A percentile compares a stretch with the other conserved stretches of the same genome.
Evolutionary conservation across 2,888 invertebrate species (phyloP).

Genomic region (Melolontha melolontha): DNA sequence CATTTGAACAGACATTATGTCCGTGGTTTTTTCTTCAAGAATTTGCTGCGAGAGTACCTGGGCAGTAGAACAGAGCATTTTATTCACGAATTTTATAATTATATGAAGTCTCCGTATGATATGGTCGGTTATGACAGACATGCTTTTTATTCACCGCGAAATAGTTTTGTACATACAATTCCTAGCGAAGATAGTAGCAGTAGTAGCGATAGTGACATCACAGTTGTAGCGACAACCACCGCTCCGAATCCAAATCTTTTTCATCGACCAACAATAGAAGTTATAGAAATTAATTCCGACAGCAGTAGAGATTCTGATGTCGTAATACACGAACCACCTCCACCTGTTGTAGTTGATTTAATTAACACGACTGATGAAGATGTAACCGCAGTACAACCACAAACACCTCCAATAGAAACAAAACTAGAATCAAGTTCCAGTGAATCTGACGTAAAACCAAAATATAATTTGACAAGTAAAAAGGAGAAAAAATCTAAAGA

Average conservation of each 20-base stretch:
- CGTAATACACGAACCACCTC: constrained; percentile 54
- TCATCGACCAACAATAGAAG: constrained; percentile 48
- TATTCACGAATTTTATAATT: constrained; percentile 88
- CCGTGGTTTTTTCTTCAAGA: constrained; percentile 77
- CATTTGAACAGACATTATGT: constrained; percentile 77
- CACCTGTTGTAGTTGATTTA: constrained; percentile 53
- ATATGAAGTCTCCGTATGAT: constrained; percentile 88
- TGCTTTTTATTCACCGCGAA: constrained; percentile 72
- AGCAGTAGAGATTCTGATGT: constrained; percentile 56
- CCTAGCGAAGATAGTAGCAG: constrained; percentile 55
- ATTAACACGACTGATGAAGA: constrained; percentile 49
- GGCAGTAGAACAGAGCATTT: constrained; percentile 85
- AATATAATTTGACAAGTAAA: constrained; percentile 6
- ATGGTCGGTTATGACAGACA: constrained; percentile 85
- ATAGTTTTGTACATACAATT: constrained; percentile 45
- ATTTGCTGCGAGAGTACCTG: constrained; percentile 76
- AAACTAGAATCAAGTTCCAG: constrained; percentile 9
- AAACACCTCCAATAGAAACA: constrained; percentile 12
- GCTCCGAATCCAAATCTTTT: constrained; percentile 46
- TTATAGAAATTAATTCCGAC: constrained; percentile 55
- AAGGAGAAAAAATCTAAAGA: constrained; percentile 18
- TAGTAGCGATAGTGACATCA: constrained; percentile 60
- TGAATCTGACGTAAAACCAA: constrained; percentile 29
- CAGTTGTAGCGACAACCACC: constrained; percentile 46
- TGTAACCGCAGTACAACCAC: constrained; percentile 35